Evolutionary conservation across 2,888 invertebrate genomes (phyloP), one percentile per base, ranked within the genome.

Genomic region (Helicoverpa assulta): DNA sequence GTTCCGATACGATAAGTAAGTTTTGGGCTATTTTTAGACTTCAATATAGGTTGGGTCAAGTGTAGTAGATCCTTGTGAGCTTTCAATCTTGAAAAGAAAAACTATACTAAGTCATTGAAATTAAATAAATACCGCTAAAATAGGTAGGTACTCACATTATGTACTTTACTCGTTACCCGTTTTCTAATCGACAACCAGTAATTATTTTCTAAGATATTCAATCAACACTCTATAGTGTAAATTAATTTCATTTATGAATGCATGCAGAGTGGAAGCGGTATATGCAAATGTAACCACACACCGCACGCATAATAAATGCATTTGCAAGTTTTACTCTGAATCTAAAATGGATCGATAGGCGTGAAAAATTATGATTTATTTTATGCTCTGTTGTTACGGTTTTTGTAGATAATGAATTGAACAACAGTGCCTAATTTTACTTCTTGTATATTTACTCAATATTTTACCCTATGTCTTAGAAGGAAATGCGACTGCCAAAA

Each of bases 271-370:
- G 8, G 63, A 64, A 65, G 55, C 57, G 21, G 63, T 67, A 40
- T 61, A 76, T 73, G 79, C 37, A 61, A 78, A 78, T 61, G 5
- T 33, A 40, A 52, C 50, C 56, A 29, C 40, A 58, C 21, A 18
- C 18, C 18, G 33, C 63, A 53, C 19, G 73, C 19, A 60, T 60
- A 54, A 57, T 67, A 50, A 61, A 53, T 33, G 37, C 61, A 77
- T 68, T 63, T 69, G 63, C 53, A 54, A 63, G 55, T 68, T 54
- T 73, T 55, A 54, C 47, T 78, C 29, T 68, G 63, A 68, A 78
- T 55, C 18, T 63, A 51, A 58, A 7, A 54, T 40, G 64, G 60
- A 64, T 55, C 14, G 29, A 55, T 64, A 64, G 67, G 51, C 63
- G 53, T 57, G 18, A 61, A 64, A 64, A 52, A 47, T 14, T 26